These are phyloP conservation scores for Drosophila gaucha DNA, from an alignment of 2,888 invertebrate species.

Conservation along the genomic window DNA sequence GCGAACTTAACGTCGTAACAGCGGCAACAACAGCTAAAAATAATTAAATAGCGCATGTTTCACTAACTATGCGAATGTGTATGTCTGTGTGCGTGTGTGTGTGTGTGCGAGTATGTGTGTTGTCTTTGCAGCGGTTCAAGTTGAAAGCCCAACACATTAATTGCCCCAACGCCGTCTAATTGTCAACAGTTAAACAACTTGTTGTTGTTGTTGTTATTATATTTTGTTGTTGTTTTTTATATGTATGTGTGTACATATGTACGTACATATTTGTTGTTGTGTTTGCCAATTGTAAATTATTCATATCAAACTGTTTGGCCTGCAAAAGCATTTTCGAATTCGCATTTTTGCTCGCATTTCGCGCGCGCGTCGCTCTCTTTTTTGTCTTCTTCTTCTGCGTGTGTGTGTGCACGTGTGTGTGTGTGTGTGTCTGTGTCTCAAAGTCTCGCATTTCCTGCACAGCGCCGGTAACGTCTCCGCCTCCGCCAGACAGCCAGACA, in stretches of 20 bases:
- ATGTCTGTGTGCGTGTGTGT: not conserved
- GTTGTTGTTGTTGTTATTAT: slow-evolving; percentile 16
- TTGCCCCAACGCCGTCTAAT: slow-evolving; percentile 56
- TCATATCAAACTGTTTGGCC: slow-evolving; percentile 41
- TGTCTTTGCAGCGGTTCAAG: slow-evolving; percentile 46
- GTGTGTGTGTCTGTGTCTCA: slow-evolving; percentile 8
- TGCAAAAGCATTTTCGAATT: slow-evolving; percentile 48
- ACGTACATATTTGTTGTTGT: no score
- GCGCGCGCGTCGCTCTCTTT: slow-evolving; percentile 17
- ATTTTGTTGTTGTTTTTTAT: slow-evolving; percentile 19
- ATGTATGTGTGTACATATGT: no score
- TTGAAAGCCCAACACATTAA: slow-evolving; percentile 54
- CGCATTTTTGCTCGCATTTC: slow-evolving; percentile 22
- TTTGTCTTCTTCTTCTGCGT: not conserved
- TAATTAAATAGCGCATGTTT: slow-evolving; percentile 75
- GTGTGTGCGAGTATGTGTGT: slow-evolving; percentile 29
- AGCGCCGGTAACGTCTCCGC: not conserved
- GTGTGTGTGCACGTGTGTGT: not conserved
- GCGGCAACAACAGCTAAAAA: slow-evolving; percentile 63
- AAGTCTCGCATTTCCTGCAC: slow-evolving; percentile 47
- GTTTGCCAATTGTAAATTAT: slow-evolving; percentile 33
- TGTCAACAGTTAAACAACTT: slow-evolving; percentile 50
- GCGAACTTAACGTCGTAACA: slow-evolving; percentile 73
- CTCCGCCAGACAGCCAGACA: slow-evolving; percentile 14
- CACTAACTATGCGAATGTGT: slow-evolving; percentile 19